A percentile compares a stretch with the other conserved stretches of the same genome.
These are phyloP conservation scores for Perca flavescens DNA, from an alignment of 2,113 vertebrate genomes.

Conservation along the genomic window DNA sequence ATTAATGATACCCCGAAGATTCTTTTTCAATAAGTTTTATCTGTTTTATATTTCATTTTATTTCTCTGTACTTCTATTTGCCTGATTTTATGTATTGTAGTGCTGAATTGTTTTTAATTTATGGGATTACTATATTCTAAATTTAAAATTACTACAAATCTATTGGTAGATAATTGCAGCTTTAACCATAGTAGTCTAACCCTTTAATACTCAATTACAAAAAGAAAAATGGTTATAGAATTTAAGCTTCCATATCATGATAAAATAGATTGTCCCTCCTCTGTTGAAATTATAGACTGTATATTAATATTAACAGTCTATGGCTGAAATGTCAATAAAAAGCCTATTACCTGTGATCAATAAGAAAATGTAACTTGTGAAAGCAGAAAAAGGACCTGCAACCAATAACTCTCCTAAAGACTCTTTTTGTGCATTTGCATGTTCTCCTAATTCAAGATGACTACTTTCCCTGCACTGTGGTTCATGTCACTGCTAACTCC, in stretches of 20 bases:
- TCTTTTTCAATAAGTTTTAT: too few species aligned
- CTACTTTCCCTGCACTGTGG: constrained; percentile 2
- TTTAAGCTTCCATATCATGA: not conserved
- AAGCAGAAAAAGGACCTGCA: constrained; percentile 5
- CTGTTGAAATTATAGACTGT: not conserved
- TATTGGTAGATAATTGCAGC: not conserved
- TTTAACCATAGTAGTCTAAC: not conserved
- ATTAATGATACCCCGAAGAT: too few species aligned
- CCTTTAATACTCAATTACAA: not conserved
- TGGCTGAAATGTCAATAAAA: not conserved
- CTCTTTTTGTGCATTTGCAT: not conserved
- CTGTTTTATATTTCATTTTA: too few species aligned
- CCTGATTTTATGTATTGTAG: too few species aligned
- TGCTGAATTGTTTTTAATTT: too few species aligned
- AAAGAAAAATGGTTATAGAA: not conserved
- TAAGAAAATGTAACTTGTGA: not conserved
- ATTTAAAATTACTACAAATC: not conserved
- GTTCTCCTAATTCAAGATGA: constrained; percentile 17
- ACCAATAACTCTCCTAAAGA: not conserved
- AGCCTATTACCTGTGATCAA: constrained; percentile 1
- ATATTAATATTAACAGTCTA: too few species aligned
- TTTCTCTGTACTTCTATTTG: not conserved
- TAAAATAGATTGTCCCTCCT: not conserved
- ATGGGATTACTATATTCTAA: too few species aligned
- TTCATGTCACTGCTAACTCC: constrained; percentile 28